phyloP scores from a whole-genome alignment of 1,140 invertebrate genomes.

The Ephestia elutella region DNA sequence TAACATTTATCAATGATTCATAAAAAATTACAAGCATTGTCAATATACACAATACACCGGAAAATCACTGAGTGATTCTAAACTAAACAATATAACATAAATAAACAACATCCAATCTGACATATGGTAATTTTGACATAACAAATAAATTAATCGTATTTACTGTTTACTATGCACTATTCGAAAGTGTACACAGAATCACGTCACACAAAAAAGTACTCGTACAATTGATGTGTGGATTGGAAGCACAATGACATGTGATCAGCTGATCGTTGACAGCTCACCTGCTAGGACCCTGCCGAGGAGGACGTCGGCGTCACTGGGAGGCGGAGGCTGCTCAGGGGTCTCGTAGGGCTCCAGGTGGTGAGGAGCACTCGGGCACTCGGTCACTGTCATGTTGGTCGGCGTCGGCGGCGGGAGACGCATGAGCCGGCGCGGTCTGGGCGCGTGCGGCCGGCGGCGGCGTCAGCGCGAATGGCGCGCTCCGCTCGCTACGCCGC shows the following conservation, averaged over 20 bases:
- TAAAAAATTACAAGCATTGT: not conserved
- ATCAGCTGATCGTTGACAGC: slow-evolving; percentile 29
- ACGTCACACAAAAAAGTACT: not conserved
- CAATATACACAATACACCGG: not conserved
- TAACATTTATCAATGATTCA: slow-evolving; percentile 13
- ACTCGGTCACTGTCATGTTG: slow-evolving; percentile 67
- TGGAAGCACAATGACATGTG: slow-evolving; percentile 16
- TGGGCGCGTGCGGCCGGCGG: slow-evolving; percentile 63
- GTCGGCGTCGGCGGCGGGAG: slow-evolving; percentile 32
- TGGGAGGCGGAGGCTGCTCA: slow-evolving; percentile 32
- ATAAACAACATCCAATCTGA: not conserved
- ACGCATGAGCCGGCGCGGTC: slow-evolving; percentile 50
- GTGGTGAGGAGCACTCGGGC: slow-evolving; percentile 29
- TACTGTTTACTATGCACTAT: not conserved
- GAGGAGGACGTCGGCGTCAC: slow-evolving; percentile 74
- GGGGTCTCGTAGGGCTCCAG: slow-evolving; percentile 31
- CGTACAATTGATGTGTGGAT: not conserved
- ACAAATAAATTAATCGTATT: not conserved
- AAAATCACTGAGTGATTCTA: not conserved
- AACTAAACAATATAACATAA: not conserved
- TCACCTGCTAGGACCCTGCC: slow-evolving; percentile 76
- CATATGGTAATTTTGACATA: not conserved
- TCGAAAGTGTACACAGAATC: not conserved
- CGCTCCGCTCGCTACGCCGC: slow-evolving; percentile 40
- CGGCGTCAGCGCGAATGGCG: slow-evolving; percentile 66